These are phyloP conservation scores for Helicorthomorpha holstii DNA, from an alignment of 1,140 invertebrate species.

Conservation along the genomic window DNA sequence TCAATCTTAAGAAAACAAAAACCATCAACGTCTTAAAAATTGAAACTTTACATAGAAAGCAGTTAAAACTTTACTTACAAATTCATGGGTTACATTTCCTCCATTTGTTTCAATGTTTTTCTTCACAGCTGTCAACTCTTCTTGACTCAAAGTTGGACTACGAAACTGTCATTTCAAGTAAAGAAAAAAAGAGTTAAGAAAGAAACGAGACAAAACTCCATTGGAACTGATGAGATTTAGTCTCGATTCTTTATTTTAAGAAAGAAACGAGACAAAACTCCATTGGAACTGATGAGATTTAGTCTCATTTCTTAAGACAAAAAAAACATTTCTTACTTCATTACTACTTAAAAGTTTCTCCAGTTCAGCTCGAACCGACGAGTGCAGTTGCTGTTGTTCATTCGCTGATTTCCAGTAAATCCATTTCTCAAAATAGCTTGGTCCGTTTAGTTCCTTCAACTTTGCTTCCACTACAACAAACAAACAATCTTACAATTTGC, in stretches of 20 bases:
- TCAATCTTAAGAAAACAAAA: conserved; percentile 37
- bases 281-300: too few species aligned
- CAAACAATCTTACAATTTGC: too few species aligned
- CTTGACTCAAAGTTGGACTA: conserved; percentile 52
- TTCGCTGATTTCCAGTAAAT: conserved; percentile 63
- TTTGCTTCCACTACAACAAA: conserved; percentile 39
- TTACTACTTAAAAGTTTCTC: conserved; percentile 59
- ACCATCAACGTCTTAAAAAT: too few species aligned
- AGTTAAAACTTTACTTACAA: conserved; percentile 28
- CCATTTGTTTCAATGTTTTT: conserved; percentile 69
- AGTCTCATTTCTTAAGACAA: too few species aligned
- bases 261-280: conserved; percentile 9
- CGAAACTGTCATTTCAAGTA: too few species aligned
- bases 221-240: too few species aligned
- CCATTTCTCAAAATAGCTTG: conserved; percentile 51
- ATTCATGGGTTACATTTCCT: conserved; percentile 57
- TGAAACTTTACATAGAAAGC: too few species aligned
- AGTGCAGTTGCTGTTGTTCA: conserved; percentile 54
- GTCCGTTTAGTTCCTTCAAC: conserved; percentile 61
- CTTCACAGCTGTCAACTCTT: conserved; percentile 80
- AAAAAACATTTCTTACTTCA: conserved; percentile 32
- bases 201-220: too few species aligned
- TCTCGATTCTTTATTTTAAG: too few species aligned
- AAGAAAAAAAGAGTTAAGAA: too few species aligned
- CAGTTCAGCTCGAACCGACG: conserved; percentile 59